These are phyloP conservation scores for Brachionus angularis DNA, from an alignment of 1,140 invertebrate species.

Conservation along the genomic window DNA sequence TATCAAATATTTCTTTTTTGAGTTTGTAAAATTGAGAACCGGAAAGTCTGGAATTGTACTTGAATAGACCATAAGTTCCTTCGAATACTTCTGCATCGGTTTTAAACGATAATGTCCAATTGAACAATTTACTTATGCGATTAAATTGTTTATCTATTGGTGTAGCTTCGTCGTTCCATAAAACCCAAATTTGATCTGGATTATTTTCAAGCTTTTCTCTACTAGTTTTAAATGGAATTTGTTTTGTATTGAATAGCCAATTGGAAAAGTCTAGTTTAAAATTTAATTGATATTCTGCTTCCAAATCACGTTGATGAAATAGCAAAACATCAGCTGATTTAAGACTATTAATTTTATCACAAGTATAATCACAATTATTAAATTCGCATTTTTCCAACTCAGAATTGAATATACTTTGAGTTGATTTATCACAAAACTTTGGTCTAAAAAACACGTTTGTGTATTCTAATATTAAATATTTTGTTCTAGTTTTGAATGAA, in stretches of 20 bases:
- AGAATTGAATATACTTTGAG: constrained; percentile 26
- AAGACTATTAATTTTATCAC: constrained; percentile 1
- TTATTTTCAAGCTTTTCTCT: constrained; percentile 21
- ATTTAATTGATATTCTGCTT: not conserved
- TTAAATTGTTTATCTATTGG: not conserved
- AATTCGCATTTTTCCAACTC: constrained; percentile 1
- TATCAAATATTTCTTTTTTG: not conserved
- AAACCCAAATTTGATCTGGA: constrained; percentile 38
- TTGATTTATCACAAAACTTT: constrained; percentile 30
- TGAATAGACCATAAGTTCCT: constrained; percentile 24
- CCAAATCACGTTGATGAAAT: constrained; percentile 35
- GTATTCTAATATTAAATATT: constrained; percentile 36
- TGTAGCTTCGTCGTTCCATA: constrained; percentile 42
- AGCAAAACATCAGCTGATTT: constrained; percentile 1
- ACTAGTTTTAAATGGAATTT: constrained; percentile 16
- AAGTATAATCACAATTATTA: constrained; percentile 33
- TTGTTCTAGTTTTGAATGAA: too few relatives aligned
- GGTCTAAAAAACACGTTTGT: constrained; percentile 23
- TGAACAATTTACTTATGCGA: constrained; percentile 17
- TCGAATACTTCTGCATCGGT: constrained; percentile 22
- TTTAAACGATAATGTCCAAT: constrained; percentile 41
- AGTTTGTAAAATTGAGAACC: not conserved
- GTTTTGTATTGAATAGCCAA: constrained; percentile 2
- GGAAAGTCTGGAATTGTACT: not conserved
- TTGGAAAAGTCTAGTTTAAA: not conserved